Evolutionary conservation across 2,797 vertebrate genomes (phyloP).

Genomic region (Ctenopoma kingsleyae): DNA sequence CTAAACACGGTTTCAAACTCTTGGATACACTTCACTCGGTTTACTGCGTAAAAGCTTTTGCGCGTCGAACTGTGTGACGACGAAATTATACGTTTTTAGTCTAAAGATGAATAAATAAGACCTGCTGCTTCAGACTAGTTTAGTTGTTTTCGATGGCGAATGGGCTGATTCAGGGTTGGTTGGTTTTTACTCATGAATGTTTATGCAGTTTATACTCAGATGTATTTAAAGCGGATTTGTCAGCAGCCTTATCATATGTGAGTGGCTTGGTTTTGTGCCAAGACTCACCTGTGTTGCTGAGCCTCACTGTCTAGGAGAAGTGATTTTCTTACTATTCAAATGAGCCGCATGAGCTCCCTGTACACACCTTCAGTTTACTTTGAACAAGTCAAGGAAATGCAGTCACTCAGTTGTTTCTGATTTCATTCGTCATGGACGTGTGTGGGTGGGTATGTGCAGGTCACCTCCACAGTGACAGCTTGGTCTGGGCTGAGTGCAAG

Average conservation of each 20-base stretch:
- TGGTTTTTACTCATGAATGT: background rate
- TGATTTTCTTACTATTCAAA: constrained; percentile 28
- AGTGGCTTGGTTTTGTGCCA: background rate
- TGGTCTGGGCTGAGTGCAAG: constrained; percentile 45
- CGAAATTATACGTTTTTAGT: background rate
- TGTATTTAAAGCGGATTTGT: background rate
- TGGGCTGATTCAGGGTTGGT: too few relatives aligned
- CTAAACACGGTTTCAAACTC: background rate
- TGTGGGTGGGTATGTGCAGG: constrained; percentile 50
- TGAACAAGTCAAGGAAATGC: background rate
- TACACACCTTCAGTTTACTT: background rate
- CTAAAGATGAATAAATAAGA: background rate
- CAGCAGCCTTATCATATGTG: constrained; percentile 22
- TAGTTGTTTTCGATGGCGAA: background rate
- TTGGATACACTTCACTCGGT: background rate
- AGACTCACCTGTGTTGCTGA: constrained; percentile 14
- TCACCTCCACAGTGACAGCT: constrained; percentile 42
- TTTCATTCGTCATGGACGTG: constrained; percentile 40
- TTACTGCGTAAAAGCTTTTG: constrained; percentile 1
- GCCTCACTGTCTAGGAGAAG: background rate
- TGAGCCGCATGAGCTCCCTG: background rate
- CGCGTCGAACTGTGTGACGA: background rate
- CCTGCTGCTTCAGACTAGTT: background rate
- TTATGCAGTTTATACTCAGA: background rate
- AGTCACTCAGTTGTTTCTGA: constrained; percentile 6